phyloP scores from a whole-genome alignment of 2,113 vertebrate species.

The Pelmatolapia mariae region DNA sequence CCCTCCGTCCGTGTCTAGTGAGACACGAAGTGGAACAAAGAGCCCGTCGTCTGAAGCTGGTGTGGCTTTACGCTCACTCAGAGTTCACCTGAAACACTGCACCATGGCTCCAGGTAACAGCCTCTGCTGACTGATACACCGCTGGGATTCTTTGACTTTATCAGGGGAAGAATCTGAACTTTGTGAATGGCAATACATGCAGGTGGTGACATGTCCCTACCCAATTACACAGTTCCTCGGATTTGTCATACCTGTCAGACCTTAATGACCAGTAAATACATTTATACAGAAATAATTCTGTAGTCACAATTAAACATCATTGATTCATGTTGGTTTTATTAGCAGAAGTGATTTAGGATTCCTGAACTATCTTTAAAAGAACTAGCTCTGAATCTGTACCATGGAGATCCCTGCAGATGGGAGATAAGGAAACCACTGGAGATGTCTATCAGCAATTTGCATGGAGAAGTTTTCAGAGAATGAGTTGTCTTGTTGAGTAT shows the following conservation, averaged over 20 bases:
- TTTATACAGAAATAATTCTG: not conserved
- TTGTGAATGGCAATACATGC: slow-evolving; percentile 54
- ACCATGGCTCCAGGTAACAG: slow-evolving; percentile 69
- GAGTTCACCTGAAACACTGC: slow-evolving; percentile 73
- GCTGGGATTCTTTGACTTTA: slow-evolving; percentile 52
- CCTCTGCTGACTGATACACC: slow-evolving; percentile 44
- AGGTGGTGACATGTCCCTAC: slow-evolving; percentile 53
- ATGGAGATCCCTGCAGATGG: not conserved
- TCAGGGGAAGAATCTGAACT: slow-evolving; percentile 54
- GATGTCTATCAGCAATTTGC: not conserved
- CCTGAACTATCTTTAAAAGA: not conserved
- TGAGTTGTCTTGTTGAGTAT: slow-evolving; percentile 22
- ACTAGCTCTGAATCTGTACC: not conserved
- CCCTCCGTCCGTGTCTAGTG: slow-evolving; percentile 33
- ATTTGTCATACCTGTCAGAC: not conserved
- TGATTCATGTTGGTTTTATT: not conserved
- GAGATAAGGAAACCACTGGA: not conserved
- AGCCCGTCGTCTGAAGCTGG: slow-evolving; percentile 49
- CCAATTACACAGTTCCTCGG: slow-evolving; percentile 26
- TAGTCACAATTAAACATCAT: not conserved
- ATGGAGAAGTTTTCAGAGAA: not conserved
- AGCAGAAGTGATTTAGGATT: not conserved
- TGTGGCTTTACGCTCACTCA: slow-evolving; percentile 69
- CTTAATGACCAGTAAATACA: not conserved
- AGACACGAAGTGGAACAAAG: slow-evolving; percentile 57